Evolutionary conservation across 1,140 invertebrate genomes (phyloP).

Genomic region (Oryzaephilus surinamensis): DNA sequence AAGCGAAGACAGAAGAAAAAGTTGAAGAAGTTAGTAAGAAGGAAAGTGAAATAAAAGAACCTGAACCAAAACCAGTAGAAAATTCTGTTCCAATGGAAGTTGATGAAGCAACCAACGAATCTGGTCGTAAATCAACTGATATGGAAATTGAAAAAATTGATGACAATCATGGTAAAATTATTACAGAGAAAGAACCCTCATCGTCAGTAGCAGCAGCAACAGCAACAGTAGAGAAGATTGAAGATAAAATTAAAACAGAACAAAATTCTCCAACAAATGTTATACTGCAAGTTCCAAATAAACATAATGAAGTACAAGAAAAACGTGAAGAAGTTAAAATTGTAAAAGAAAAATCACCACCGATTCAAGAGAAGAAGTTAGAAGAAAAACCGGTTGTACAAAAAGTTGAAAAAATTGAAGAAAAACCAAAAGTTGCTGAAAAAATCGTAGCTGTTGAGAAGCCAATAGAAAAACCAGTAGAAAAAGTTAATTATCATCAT

Average conservation of each 20-base stretch:
- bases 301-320: too few species aligned
- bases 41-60: conserved; percentile 16
- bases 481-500: too few species aligned
- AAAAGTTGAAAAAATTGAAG: background rate
- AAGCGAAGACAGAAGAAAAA: conserved; percentile 4
- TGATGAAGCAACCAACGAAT: conserved; percentile 18
- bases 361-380: background rate
- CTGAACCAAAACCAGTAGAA: conserved; percentile 14
- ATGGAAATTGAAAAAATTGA: conserved; percentile 26
- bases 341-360: background rate
- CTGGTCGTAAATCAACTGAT: conserved; percentile 20
- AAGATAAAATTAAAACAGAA: conserved; percentile 1
- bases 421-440: conserved; percentile 9
- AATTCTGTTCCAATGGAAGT: conserved; percentile 2
- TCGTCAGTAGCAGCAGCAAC: conserved; percentile 13
- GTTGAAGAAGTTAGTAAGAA: conserved; percentile 8
- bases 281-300: too few species aligned
- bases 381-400: background rate
- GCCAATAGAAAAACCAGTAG: background rate
- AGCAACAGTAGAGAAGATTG: conserved; percentile 13
- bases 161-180: conserved; percentile 12
- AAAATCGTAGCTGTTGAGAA: conserved; percentile 4
- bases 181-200: conserved; percentile 11
- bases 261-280: too few species aligned
- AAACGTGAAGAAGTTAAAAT: too few species aligned